phyloP scores from a whole-genome alignment of 2,113 vertebrate genomes.

The Eidolon helvum region DNA sequence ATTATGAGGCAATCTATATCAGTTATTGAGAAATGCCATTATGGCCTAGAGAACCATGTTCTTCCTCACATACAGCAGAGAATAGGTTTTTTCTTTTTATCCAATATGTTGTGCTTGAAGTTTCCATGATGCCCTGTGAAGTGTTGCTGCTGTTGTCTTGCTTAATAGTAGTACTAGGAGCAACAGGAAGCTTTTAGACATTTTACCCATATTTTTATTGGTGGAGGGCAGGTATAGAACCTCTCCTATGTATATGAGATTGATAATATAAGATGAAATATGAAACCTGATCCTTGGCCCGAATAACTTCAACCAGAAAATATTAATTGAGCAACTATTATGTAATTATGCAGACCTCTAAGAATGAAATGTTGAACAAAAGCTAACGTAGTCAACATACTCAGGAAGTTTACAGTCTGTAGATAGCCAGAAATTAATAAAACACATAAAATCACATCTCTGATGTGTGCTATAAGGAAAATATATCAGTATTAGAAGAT shows the following conservation, averaged over 20 bases:
- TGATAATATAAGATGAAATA: not conserved
- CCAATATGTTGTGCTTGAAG: not conserved
- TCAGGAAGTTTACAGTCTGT: not conserved
- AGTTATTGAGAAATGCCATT: not conserved
- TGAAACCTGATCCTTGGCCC: not conserved
- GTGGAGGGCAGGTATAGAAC: not conserved
- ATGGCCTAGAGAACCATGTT: not conserved
- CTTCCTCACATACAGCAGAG: not conserved
- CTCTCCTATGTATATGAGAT: not conserved
- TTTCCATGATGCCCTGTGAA: not conserved
- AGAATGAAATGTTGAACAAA: slow-evolving; percentile 1
- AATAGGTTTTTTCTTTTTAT: not conserved
- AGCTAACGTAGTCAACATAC: not conserved
- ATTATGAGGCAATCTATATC: slow-evolving; percentile 15
- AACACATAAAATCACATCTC: not conserved
- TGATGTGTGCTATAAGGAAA: not conserved
- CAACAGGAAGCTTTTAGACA: not conserved
- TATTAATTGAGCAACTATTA: not conserved
- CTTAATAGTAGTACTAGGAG: not conserved
- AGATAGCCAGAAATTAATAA: not conserved
- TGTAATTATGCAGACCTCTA: not conserved
- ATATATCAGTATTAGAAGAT: not conserved
- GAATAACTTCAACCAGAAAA: not conserved
- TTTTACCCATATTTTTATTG: not conserved
- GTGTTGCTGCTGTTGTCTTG: not conserved